Percentiles rank a stretch among this genome's conserved stretches.
These are phyloP conservation scores for Oophaga sylvatica DNA, from an alignment of 2,797 vertebrate species.

Conservation along the genomic window DNA sequence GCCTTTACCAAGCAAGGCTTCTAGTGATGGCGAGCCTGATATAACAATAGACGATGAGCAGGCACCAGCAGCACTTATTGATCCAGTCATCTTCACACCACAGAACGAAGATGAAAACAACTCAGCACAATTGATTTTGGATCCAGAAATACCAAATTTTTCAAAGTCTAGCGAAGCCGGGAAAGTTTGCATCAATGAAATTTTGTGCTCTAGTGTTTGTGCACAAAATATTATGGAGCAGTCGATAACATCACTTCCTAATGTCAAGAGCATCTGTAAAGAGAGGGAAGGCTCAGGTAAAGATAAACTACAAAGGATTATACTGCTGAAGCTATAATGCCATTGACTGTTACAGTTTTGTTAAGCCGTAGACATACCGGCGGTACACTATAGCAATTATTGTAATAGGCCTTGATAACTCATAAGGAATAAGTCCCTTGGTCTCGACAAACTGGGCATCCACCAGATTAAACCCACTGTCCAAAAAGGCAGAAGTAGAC, in stretches of 20 bases:
- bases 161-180: slow-evolving; percentile 24
- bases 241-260: slow-evolving; percentile 60
- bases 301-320: not conserved
- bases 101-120: not conserved
- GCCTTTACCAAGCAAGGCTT: slow-evolving; percentile 1
- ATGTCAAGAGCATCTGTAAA: slow-evolving; percentile 67
- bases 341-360: not conserved
- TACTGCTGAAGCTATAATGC: not conserved
- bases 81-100: not conserved
- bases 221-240: slow-evolving; percentile 65
- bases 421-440: too few relatives aligned
- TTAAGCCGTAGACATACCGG: too few relatives aligned
- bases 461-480: too few relatives aligned
- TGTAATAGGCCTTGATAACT: too few relatives aligned
- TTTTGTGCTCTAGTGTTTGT: slow-evolving; percentile 33
- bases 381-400: too few relatives aligned
- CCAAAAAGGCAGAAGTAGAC: too few relatives aligned
- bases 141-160: not conserved
- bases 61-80: not conserved
- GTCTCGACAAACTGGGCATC: too few relatives aligned
- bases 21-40: slow-evolving; percentile 50
- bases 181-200: not conserved
- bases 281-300: slow-evolving; percentile 62
- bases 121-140: not conserved
- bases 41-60: not conserved